Evolutionary conservation across 2,888 invertebrate genomes (phyloP), one percentile per base, ranked within the genome.

Genomic region (Eudemis profundana): DNA sequence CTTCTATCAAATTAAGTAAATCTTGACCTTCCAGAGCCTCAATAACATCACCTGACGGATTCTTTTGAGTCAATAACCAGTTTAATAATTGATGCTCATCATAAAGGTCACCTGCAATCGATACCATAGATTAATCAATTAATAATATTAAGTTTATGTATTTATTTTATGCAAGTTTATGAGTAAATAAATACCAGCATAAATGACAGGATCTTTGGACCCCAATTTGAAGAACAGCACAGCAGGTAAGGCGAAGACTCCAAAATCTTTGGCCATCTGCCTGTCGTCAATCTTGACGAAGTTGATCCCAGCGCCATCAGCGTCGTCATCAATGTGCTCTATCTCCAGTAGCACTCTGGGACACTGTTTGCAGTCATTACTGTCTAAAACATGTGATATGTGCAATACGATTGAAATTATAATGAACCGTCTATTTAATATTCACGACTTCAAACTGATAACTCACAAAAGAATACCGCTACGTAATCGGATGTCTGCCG

Each of bases 341-440:
- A 98, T 96, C 85, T 97, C 97, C 38, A 94, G 93, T 73, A 98
- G 93, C 23, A 98, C 98, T 82, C 96, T 94, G 73, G 96, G 96
- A 83, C 98, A 98, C 87, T 98, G 98, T 89, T 97, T 98, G 93
- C 98, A 98, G 90, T 98, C 97, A 93, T 96, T 96, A 93, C 97
- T 97, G 93, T 97, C 98, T 98, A 93, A 89, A 94, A 94, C 88
- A 93, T 88, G 86, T 85, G 78, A 84, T 81, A 86, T 87, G 87
- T 90, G 86, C 83, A 89, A 89, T 86, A 86, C 79, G 83, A 81
- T 83, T 82, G 80, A 78, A 84, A 81, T 77, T 77, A 78, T 77
- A 72, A 75, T 66, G 66, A 64, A 61, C 63, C 46, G 47, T 68
- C 7, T 17, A 50, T 46, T 60, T 56, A 60, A 44, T 23, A 21